Conservation (phyloP, 1,140 invertebrate species). For the Sycophaga agraensis region DNA sequence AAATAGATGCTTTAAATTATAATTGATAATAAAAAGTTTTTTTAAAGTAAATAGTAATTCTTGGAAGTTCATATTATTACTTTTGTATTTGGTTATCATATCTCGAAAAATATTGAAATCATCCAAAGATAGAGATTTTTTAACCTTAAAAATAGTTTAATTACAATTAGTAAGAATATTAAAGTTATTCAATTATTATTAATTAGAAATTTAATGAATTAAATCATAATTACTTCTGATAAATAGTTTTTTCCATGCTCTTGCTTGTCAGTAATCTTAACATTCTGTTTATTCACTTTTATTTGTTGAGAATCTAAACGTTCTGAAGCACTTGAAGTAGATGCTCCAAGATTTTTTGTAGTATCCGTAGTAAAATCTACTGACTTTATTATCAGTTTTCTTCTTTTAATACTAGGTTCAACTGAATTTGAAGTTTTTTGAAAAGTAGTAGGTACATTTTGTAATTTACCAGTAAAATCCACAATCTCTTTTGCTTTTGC, state of each 20-base stretch:
- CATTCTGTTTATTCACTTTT: slow-evolving; percentile 38
- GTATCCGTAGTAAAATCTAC: slow-evolving; percentile 39
- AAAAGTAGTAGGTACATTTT: slow-evolving; percentile 13
- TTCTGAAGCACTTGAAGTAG: neutral
- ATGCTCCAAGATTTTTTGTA: slow-evolving; percentile 27
- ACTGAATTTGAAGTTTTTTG: slow-evolving; percentile 41
- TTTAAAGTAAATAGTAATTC: slow-evolving; percentile 58
- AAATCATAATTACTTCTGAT: slow-evolving; percentile 36
- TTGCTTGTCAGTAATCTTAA: slow-evolving; percentile 33
- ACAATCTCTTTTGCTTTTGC: slow-evolving; percentile 37
- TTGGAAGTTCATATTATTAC: slow-evolving; percentile 58
- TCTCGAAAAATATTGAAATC: slow-evolving; percentile 63
- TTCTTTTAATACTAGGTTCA: slow-evolving; percentile 50
- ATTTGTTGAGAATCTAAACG: neutral
- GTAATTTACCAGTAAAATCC: slow-evolving; percentile 43
- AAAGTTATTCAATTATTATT: too few species aligned
- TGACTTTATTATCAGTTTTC: slow-evolving; percentile 59
- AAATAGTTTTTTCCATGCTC: slow-evolving; percentile 42
- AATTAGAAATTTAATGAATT: too few species aligned
- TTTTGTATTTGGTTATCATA: slow-evolving; percentile 62
- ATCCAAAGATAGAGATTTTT: slow-evolving; percentile 55
- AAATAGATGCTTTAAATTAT: slow-evolving; percentile 62
- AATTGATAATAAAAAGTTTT: slow-evolving; percentile 56
- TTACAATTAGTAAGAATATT: slow-evolving; percentile 38
- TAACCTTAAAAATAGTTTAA: slow-evolving; percentile 59